These are phyloP conservation scores for Nebria ingens DNA, from an alignment of 1,140 invertebrate genomes.

Conservation along the genomic window DNA sequence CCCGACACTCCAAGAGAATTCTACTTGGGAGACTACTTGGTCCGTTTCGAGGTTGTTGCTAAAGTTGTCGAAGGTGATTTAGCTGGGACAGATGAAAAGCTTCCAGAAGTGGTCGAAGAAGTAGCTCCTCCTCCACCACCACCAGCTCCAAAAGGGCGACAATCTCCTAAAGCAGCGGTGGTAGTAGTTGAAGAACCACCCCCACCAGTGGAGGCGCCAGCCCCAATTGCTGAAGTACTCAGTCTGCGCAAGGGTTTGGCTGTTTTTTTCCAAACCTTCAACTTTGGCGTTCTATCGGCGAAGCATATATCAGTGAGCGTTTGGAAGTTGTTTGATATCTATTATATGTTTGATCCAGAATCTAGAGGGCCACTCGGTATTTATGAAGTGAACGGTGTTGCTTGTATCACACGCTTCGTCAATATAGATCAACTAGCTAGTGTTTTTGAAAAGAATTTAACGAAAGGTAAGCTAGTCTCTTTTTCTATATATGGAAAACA, in stretches of 20 bases:
- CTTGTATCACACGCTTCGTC: conserved; percentile 31
- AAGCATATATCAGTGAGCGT: conserved; percentile 37
- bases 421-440: conserved; percentile 32
- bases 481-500: neutral
- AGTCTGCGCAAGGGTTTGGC: conserved; percentile 19
- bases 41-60: conserved; percentile 26
- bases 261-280: conserved; percentile 19
- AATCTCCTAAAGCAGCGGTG: too few species aligned
- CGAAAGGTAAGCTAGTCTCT: conserved; percentile 15
- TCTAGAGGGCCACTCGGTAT: conserved; percentile 35
- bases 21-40: conserved; percentile 24
- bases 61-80: conserved; percentile 35
- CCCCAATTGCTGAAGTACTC: conserved; percentile 24
- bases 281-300: conserved; percentile 30
- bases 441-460: conserved; percentile 30
- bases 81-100: conserved; percentile 29
- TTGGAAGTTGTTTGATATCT: conserved; percentile 34
- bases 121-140: too few species aligned
- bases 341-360: conserved; percentile 39
- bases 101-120: conserved; percentile 22
- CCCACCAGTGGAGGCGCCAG: too few species aligned
- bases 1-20: conserved; percentile 18
- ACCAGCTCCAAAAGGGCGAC: too few species aligned
- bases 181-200: too few species aligned
- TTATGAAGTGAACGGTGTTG: conserved; percentile 32